Conservation (phyloP, 1,140 invertebrate genomes). For the Planococcus citri region DNA sequence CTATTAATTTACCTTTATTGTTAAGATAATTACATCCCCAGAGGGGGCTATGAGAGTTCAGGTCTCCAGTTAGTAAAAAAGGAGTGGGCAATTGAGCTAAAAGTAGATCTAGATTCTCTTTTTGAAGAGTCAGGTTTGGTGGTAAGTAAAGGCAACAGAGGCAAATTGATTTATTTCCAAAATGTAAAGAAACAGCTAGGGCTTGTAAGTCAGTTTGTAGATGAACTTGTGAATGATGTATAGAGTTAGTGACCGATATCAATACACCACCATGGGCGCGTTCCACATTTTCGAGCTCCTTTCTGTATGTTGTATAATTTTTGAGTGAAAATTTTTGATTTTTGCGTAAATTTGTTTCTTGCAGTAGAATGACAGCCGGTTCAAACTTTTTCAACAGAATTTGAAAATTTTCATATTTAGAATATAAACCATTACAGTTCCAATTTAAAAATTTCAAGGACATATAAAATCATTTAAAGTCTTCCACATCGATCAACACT, state of each 20-base stretch:
- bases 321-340: neutral
- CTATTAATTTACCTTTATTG: slow-evolving; percentile 23
- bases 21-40: slow-evolving; percentile 23
- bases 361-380: slow-evolving; percentile 2
- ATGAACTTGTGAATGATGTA: neutral
- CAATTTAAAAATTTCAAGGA: neutral
- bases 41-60: slow-evolving; percentile 24
- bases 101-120: slow-evolving; percentile 20
- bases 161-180: slow-evolving; percentile 2
- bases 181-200: neutral
- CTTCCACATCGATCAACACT: no score
- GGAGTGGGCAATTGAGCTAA: slow-evolving; percentile 23
- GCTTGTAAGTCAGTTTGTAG: slow-evolving; percentile 9
- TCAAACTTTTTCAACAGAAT: slow-evolving; percentile 13
- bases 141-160: slow-evolving; percentile 26
- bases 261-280: slow-evolving; percentile 9
- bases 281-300: neutral
- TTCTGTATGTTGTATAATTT: slow-evolving; percentile 2
- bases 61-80: slow-evolving; percentile 25
- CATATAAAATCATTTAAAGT: no score
- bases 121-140: neutral
- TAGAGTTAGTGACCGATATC: neutral
- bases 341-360: slow-evolving; percentile 16
- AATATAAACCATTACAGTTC: slow-evolving; percentile 13
- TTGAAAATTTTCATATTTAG: neutral